Evolutionary conservation across 1,140 invertebrate genomes (phyloP).

Genomic region (Tetraneura akinire): DNA sequence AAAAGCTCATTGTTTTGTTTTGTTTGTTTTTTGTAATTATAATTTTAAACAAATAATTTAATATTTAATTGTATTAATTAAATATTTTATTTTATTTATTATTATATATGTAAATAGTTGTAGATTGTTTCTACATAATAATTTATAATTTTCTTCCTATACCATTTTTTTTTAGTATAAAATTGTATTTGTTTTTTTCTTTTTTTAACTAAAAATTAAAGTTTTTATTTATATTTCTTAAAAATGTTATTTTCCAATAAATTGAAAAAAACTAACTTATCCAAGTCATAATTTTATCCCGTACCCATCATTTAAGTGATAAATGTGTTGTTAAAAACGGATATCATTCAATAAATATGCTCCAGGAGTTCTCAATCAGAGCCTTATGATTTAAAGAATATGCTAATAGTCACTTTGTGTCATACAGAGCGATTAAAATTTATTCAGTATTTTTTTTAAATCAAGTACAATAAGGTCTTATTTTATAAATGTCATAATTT

Average conservation of each 20-base stretch:
- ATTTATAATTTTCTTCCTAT: constrained; percentile 44
- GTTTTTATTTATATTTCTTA: not conserved
- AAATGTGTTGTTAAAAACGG: no score
- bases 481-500: no score
- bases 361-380: no score
- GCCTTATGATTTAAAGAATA: no score
- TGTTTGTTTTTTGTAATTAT: constrained; percentile 39
- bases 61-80: constrained; percentile 33
- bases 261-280: not conserved
- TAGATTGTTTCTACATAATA: constrained; percentile 42
- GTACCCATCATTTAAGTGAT: no score
- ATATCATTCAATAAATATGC: no score
- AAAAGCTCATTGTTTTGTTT: constrained; percentile 50
- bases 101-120: constrained; percentile 38
- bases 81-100: constrained; percentile 40
- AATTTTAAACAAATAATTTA: constrained; percentile 11
- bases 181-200: constrained; percentile 13
- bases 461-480: no score
- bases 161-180: constrained; percentile 46
- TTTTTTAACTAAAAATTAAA: constrained; percentile 39
- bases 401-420: no score
- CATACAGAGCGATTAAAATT: no score
- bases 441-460: no score
- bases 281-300: no score
- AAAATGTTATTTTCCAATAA: not conserved